Evolutionary conservation across 2,888 invertebrate genomes (phyloP), one percentile per base, ranked within the genome.

Genomic region (Hermaeophaga mercurialis): DNA sequence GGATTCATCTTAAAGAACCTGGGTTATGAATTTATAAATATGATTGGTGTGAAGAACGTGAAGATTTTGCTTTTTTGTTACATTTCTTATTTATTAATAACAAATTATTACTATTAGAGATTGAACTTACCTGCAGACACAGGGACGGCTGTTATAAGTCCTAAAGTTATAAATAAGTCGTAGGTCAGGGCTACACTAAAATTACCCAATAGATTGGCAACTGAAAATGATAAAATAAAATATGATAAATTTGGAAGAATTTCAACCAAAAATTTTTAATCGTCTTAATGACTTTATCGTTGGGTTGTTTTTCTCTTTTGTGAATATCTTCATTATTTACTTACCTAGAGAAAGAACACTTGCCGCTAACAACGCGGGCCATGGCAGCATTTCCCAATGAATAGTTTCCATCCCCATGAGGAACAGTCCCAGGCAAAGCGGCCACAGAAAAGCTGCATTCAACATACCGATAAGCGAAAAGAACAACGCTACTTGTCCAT

Each of bases 151-250:
- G 94, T 91, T 67, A 96, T 92, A 69, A 96, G 85, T 66, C 96
- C 95, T 68, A 96, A 83, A 11, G 95, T 96, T 61, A 96, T 93
- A 80, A 96, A 96, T 72, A 96, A 85, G 75, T 95, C 95, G 80
- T 95, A 95, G 5, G 96, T 95, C 65, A 95, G 84, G 59, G 93
- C 89, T 68, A 94, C 89, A 68, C 96, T 95, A 78, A 96, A 96
- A 80, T 96, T 96, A 70, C 92, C 94, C 72, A 95, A 81, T 76
- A 96, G 84, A 78, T 96, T 94, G 74, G 94, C 94, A 74, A 90
- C 94, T 94, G 84, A 54, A 84, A 58, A 67, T 52, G 66, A 61
- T n/a, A n/a, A n/a, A n/a, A n/a, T n/a, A n/a, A n/a, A n/a, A n/a
- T n/a, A n/a, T n/a, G n/a, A n/a, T n/a, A n/a, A n/a, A n/a, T n/a